Base-by-base conservation (phyloP, 2,797 vertebrate genomes). In the Vespertilio murinus region DNA sequence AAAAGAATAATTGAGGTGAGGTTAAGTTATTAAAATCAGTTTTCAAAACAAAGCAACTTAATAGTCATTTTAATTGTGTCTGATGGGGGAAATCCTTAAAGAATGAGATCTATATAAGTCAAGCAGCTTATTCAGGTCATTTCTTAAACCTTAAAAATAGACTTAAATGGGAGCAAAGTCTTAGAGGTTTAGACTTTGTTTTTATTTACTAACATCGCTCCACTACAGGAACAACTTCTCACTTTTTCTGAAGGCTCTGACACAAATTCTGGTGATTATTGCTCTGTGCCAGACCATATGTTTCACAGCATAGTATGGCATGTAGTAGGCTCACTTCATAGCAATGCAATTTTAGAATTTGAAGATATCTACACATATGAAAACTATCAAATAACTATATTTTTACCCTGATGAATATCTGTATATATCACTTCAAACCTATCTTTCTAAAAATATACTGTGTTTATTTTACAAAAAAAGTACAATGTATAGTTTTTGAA, bases 401-500 rank as follows among this genome's bases (percentile, higher is more conserved):
- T 94, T 96, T 94, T 64, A 85, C 56, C 69, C 59, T 78, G n/a
- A 73, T 92, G 80, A 87, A 77, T 90, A 93, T 78, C 85, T 96
- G 67, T 88, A 89, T 88, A 84, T 88, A 65, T 94, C 88, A 96
- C 25, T 93, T 96, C 28, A 94, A 92, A 86, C 71, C 20, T 54
- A 90, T n/a, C 52, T 40, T 45, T 70, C 78, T 94, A 93, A 94
- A 96, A 78, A 84, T 82, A 94, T 49, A 59, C 40, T 30, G 3
- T 67, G 91, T 61, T 52, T 92, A 94, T 96, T 92, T 93, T 90
- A 97, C 56, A 30, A 82, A 87, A 9, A 95, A 73, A 96, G 88
- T 97, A 85, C 78, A 95, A 85, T 92, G 95, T 91, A 95, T 40
- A 83, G 38, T 83, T 89, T 89, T 94, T 94, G 95, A 96, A 97